Percentiles rank a stretch among this genome's conserved stretches.
These are phyloP conservation scores for Eurois occulta DNA, from an alignment of 2,888 invertebrate species.

Conservation along the genomic window DNA sequence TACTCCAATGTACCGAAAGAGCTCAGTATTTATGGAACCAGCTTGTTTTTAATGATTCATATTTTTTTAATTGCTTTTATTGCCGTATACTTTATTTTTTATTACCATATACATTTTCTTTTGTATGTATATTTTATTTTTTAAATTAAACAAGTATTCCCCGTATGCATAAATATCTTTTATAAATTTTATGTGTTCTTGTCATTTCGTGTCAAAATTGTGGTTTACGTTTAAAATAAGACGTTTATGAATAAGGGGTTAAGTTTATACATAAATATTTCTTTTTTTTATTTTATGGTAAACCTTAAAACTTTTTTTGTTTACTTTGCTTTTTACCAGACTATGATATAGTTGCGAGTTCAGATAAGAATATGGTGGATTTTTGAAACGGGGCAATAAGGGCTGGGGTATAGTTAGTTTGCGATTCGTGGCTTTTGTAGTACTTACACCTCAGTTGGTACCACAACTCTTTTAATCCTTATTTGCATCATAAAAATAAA, in stretches of 20 bases:
- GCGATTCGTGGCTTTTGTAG: not conserved
- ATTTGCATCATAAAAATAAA: not conserved
- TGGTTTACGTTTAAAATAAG: constrained; percentile 17
- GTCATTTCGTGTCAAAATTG: constrained; percentile 2
- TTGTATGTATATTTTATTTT: constrained; percentile 61
- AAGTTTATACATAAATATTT: constrained; percentile 57
- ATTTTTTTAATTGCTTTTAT: constrained; percentile 49
- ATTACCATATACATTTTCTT: too few relatives aligned
- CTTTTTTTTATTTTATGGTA: constrained; percentile 46
- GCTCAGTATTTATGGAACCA: constrained; percentile 80
- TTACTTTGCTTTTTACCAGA: not conserved
- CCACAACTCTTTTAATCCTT: not conserved
- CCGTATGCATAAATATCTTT: constrained; percentile 35
- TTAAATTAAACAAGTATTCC: constrained; percentile 60
- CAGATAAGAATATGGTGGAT: constrained; percentile 3
- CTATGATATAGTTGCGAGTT: not conserved
- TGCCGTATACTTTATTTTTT: too few relatives aligned
- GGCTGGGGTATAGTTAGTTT: not conserved
- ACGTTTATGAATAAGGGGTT: constrained; percentile 50
- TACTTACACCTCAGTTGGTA: not conserved
- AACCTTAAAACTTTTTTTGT: not conserved
- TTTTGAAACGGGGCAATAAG: not conserved
- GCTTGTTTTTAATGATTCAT: constrained; percentile 59
- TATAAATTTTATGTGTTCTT: constrained; percentile 19
- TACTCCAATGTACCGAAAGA: constrained; percentile 69